Percentiles rank a stretch among this genome's conserved stretches.
Evolutionary conservation across 2,797 vertebrate species (phyloP).

Genomic region (Hafferia zeledoni): DNA sequence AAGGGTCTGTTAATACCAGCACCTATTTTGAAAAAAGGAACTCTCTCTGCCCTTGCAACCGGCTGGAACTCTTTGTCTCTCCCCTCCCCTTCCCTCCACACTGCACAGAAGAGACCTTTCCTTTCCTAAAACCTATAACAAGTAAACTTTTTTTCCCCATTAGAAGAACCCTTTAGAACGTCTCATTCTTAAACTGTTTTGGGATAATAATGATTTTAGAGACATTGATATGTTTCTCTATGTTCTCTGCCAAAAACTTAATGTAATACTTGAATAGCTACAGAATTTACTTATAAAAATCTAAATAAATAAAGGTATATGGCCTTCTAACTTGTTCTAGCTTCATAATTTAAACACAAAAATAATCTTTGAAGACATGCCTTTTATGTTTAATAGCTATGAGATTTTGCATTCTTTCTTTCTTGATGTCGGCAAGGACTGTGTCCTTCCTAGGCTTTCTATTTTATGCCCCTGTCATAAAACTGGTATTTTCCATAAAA

Average conservation of each 20-base stretch:
- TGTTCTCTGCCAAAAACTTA: not conserved
- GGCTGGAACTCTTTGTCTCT: no score
- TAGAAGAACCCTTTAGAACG: not conserved
- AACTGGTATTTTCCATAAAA: not conserved
- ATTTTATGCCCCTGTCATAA: not conserved
- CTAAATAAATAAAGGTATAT: not conserved
- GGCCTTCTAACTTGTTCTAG: not conserved
- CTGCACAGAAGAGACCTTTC: no score
- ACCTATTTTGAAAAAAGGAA: no score
- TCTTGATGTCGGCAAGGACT: not conserved
- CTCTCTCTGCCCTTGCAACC: no score
- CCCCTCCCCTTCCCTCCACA: no score
- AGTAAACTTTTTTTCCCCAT: not conserved
- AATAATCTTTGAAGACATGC: not conserved
- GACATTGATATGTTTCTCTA: not conserved
- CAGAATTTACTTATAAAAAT: not conserved
- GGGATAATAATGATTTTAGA: not conserved
- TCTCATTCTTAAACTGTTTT: not conserved
- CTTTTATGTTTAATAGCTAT: not conserved
- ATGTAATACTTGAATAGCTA: not conserved
- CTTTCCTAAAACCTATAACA: no score
- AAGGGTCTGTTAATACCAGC: no score
- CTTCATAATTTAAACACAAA: not conserved
- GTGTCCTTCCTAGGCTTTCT: not conserved
- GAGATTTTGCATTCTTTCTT: not conserved